phyloP scores from a whole-genome alignment of 2,113 vertebrate genomes.

The Fukomys damarensis region DNA sequence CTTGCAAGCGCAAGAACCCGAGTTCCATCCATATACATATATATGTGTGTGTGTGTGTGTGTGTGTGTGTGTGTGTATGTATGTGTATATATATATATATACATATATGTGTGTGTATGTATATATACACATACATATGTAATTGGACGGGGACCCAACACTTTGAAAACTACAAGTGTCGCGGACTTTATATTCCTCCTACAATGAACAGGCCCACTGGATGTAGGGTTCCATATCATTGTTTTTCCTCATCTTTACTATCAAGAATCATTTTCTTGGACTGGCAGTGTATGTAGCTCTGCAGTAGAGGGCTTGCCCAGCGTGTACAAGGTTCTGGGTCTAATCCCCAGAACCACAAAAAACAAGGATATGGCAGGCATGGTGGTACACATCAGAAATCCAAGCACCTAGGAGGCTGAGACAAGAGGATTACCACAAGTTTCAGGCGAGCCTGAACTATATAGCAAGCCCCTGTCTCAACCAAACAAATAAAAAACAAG shows the following conservation, averaged over 20 bases:
- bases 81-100: too few species aligned
- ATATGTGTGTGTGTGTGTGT: too few species aligned
- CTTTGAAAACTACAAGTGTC: slow-evolving; percentile 38
- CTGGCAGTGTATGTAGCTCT: neutral
- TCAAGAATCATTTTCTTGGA: neutral
- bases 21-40: too few species aligned
- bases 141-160: neutral
- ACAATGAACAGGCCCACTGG: neutral
- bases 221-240: neutral
- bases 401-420: neutral
- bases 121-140: too few species aligned
- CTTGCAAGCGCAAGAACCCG: too few species aligned
- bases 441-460: neutral
- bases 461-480: neutral
- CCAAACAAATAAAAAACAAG: neutral
- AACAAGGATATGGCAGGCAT: neutral
- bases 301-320: neutral
- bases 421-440: neutral
- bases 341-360: neutral
- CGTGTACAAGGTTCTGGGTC: neutral
- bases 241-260: neutral
- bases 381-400: neutral
- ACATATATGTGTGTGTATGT: too few species aligned
- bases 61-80: too few species aligned
- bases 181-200: neutral